Conservation (phyloP, 1,140 invertebrate genomes). For the Mesaphorura yosii region DNA sequence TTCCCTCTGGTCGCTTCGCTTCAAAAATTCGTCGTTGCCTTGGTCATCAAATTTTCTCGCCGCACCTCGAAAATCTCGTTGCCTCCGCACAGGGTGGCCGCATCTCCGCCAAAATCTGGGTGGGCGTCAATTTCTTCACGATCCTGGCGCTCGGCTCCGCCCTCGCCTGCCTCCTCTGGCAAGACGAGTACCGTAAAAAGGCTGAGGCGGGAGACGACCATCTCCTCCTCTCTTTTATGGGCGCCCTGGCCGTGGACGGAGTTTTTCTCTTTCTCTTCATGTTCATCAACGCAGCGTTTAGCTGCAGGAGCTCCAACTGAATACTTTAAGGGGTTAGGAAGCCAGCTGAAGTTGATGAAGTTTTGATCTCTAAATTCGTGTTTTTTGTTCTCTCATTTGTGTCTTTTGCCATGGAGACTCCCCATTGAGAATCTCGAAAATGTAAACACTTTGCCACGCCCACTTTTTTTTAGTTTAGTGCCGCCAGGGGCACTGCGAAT, state of each 20-base stretch:
- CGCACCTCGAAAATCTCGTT: too few relatives aligned
- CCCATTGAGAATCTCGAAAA: too few relatives aligned
- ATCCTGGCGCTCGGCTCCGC: constrained; percentile 6
- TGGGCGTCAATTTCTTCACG: constrained; percentile 9
- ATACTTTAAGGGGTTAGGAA: not conserved
- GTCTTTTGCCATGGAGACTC: too few relatives aligned
- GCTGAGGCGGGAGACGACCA: constrained; percentile 4
- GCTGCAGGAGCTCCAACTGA: not conserved
- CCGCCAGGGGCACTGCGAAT: too few relatives aligned
- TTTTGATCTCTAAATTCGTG: too few relatives aligned
- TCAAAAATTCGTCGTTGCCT: too few relatives aligned
- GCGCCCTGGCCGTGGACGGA: constrained; percentile 1
- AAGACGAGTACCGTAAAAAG: not conserved
- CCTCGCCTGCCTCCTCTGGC: constrained; percentile 7
- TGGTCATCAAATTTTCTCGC: too few relatives aligned
- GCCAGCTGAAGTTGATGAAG: not conserved
- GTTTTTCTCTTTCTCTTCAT: constrained; percentile 13
- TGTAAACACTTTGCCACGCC: too few relatives aligned
- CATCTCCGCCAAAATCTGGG: constrained; percentile 5
- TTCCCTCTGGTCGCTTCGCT: too few relatives aligned
- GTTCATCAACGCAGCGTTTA: constrained; percentile 14
- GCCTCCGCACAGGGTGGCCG: too few relatives aligned
- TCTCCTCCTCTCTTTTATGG: constrained; percentile 8
- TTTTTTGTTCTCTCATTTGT: too few relatives aligned
- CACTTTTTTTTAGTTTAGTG: too few relatives aligned